Evolutionary conservation across 2,113 vertebrate genomes (phyloP), one percentile per base, ranked within the genome.

Genomic region (Ursus arctos): DNA sequence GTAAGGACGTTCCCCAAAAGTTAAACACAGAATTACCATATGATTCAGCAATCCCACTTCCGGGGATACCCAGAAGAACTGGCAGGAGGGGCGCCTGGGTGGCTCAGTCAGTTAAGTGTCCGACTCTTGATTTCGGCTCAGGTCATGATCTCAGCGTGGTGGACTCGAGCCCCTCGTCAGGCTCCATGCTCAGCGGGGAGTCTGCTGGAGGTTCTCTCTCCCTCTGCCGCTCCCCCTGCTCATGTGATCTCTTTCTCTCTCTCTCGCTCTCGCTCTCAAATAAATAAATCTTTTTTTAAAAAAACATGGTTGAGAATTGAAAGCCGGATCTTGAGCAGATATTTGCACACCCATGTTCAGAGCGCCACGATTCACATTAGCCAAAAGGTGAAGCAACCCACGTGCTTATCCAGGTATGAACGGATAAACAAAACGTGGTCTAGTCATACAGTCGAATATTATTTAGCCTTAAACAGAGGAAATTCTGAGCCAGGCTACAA

Each of bases 151-250:
- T 69, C n/a, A 21, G 33, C 33, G 33, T 69, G 1, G 7, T n/a
- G 16, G n/a, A 16, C 18, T 19, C 7, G 33, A 69, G 67, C n/a
- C 67, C 33, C 18, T 2, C 7, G 0, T 36, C 3, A 3, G 33
- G 67, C 67, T 36, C 33, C 1, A 2, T 0, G 1, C 67, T n/a
- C 67, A 69, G 18, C 8, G 2, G 33, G 33, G 9, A 36, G 15
- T 36, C 67, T 19, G 67, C 33, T 36, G 33, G n/a, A 36, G 33
- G 9, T 36, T 69, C 16, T n/a, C 33, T 69, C 67, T 69, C 33
- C 18, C 7, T 36, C 33, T 36, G 16, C 18, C 9, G 3, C n/a
- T 36, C 8, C 8, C 67, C 57, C 18, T 16, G n/a, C 67, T 69
- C 67, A 69, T 5, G 3, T n/a, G 6, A n/a, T 36, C 33, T 69